Evolutionary conservation across 2,113 vertebrate genomes (phyloP).

Genomic region (Poeciliopsis occidentalis): DNA sequence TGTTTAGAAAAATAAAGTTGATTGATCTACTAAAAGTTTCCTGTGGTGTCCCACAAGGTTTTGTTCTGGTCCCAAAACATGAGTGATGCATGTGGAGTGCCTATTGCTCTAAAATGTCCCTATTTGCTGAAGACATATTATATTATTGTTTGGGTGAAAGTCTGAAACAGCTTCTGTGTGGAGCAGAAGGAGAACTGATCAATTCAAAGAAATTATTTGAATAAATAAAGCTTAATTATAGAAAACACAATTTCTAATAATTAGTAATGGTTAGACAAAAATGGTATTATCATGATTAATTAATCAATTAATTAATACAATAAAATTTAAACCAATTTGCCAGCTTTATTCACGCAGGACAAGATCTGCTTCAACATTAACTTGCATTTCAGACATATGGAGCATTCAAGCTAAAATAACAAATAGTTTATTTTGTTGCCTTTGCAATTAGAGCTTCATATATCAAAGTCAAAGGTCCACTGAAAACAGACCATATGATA

Average conservation of each 20-base stretch:
- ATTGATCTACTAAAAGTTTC: not conserved
- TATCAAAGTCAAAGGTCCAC: constrained; percentile 1
- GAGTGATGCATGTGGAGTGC: not conserved
- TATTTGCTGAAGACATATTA: no score
- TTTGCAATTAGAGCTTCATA: not conserved
- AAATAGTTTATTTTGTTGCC: not conserved
- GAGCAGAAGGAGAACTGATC: not conserved
- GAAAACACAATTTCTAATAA: no score
- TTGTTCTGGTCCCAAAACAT: not conserved
- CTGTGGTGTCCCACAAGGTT: not conserved
- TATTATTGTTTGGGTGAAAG: not conserved
- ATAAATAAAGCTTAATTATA: no score
- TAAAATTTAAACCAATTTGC: not conserved
- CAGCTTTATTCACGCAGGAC: not conserved
- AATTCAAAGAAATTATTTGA: no score
- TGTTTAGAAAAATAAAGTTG: not conserved
- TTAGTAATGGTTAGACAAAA: no score
- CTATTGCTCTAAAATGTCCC: no score
- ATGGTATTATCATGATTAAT: not conserved
- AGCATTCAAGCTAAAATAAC: not conserved
- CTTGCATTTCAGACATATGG: not conserved
- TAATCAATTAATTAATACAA: not conserved
- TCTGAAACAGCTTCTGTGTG: not conserved
- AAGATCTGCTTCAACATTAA: not conserved
- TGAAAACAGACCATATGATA: not conserved